phyloP scores from a whole-genome alignment of 2,888 invertebrate species.

The Lagria hirta region DNA sequence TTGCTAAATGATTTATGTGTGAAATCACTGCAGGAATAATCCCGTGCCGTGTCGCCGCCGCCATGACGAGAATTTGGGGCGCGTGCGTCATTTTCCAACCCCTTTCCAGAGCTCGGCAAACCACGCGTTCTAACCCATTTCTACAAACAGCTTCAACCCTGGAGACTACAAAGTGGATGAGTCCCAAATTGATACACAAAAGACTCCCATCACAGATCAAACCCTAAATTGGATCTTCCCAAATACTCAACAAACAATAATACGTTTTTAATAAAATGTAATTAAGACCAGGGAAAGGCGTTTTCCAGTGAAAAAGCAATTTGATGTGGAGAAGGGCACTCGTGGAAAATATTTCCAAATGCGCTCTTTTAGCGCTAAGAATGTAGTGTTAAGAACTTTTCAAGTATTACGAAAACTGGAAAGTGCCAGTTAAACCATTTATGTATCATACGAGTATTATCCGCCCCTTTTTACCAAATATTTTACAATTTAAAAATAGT shows the following conservation, averaged over 20 bases:
- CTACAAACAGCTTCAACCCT: slow-evolving; percentile 7
- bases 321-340: slow-evolving; percentile 16
- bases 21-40: slow-evolving; percentile 50
- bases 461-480: too few relatives aligned
- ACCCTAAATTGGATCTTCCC: slow-evolving; percentile 28
- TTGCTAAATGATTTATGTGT: too few relatives aligned
- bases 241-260: slow-evolving; percentile 24
- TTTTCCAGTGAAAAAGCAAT: slow-evolving; percentile 13
- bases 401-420: too few relatives aligned
- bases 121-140: slow-evolving; percentile 13
- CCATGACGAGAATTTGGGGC: slow-evolving; percentile 59
- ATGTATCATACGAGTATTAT: too few relatives aligned
- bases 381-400: too few relatives aligned
- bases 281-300: slow-evolving; percentile 10
- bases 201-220: slow-evolving; percentile 15
- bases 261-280: slow-evolving; percentile 20
- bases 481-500: too few relatives aligned
- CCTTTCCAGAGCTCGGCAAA: slow-evolving; percentile 30
- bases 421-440: too few relatives aligned
- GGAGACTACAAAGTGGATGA: slow-evolving; percentile 19
- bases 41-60: slow-evolving; percentile 60
- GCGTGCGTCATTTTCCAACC: slow-evolving; percentile 56
- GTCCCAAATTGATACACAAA: slow-evolving; percentile 13
- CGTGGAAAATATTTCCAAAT: slow-evolving; percentile 19
- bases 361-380: slow-evolving; percentile 10